phyloP scores from a whole-genome alignment of 2,797 vertebrate species.

The Protonibea diacanthus region DNA sequence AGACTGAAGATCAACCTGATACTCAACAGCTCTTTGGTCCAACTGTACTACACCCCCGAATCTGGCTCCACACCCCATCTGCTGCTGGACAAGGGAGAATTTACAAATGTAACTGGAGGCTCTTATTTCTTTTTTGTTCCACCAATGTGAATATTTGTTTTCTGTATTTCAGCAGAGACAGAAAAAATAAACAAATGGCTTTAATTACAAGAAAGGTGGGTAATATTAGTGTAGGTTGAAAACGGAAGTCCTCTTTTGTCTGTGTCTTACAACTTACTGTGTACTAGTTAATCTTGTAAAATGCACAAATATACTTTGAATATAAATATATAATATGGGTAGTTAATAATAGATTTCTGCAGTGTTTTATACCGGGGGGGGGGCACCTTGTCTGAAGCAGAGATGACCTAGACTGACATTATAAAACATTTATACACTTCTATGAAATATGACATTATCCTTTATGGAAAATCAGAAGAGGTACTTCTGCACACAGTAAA shows the following conservation, averaged over 20 bases:
- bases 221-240: background rate
- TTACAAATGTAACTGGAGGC: constrained; percentile 71
- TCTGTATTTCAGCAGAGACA: background rate
- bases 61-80: constrained; percentile 41
- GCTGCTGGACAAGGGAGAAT: constrained; percentile 80
- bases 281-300: background rate
- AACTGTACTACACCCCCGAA: constrained; percentile 71
- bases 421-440: background rate
- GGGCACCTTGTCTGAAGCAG: background rate
- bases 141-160: background rate
- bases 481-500: background rate
- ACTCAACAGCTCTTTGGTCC: constrained; percentile 81
- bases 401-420: background rate
- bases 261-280: no score
- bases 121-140: background rate
- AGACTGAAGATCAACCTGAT: constrained; percentile 84
- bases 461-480: background rate
- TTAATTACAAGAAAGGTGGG: background rate
- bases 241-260: background rate
- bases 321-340: background rate
- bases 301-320: background rate
- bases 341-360: background rate
- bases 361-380: background rate
- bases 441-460: background rate
- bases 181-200: background rate